These are phyloP conservation scores for Xestia rhomboidea DNA, from an alignment of 2,888 invertebrate species.

Conservation along the genomic window DNA sequence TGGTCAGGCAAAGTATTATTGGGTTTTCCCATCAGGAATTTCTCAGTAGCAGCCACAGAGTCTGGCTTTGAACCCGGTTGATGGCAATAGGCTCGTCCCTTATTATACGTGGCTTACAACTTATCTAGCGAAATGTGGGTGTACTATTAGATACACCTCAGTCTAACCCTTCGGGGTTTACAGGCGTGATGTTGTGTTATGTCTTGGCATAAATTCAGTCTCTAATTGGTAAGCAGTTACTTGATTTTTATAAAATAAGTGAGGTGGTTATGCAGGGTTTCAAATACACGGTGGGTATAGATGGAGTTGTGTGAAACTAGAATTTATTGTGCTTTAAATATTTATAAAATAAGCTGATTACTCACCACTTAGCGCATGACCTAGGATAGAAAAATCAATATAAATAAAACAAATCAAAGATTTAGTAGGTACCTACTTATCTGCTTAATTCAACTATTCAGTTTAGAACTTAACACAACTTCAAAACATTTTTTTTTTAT, in stretches of 20 bases:
- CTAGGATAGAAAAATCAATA: constrained; percentile 46
- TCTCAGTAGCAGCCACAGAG: background rate
- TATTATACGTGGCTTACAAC: background rate
- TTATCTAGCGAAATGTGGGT: background rate
- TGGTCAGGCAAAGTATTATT: background rate
- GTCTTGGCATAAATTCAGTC: background rate
- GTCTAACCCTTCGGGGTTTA: background rate
- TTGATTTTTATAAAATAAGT: background rate
- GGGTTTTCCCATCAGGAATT: background rate
- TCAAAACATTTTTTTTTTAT: too few species aligned
- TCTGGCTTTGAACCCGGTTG: background rate
- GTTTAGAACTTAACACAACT: background rate
- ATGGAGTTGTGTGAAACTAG: background rate
- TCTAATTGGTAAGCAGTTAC: background rate
- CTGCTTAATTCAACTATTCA: background rate
- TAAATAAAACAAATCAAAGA: background rate
- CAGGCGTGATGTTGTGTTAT: background rate
- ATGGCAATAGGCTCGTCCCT: background rate
- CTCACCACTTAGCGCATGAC: constrained; percentile 55
- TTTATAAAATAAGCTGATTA: constrained; percentile 9
- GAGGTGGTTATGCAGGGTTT: background rate
- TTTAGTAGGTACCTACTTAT: background rate
- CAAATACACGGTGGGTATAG: background rate
- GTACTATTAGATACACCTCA: background rate
- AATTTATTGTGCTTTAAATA: constrained; percentile 9